phyloP scores from a whole-genome alignment of 1,140 invertebrate species.

The Ericerus pela region DNA sequence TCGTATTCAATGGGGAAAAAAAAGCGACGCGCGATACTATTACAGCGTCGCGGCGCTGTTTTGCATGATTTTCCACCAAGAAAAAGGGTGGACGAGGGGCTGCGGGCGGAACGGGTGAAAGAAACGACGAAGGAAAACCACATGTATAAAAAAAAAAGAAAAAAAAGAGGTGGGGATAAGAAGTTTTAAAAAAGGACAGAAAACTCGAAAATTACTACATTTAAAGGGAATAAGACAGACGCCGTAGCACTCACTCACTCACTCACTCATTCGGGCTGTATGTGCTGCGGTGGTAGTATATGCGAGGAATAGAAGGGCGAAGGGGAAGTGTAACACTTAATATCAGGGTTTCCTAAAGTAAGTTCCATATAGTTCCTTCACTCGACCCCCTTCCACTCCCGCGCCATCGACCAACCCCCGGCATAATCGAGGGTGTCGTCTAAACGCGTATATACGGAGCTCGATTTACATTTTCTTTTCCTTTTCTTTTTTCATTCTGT shows the following conservation, averaged over 20 bases:
- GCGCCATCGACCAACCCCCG: too few relatives aligned
- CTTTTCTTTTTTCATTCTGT: too few relatives aligned
- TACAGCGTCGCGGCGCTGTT: conserved; percentile 9
- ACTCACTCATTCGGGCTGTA: neutral
- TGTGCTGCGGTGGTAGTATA: neutral
- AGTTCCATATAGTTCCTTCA: too few relatives aligned
- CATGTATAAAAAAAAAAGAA: neutral
- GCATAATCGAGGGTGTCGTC: too few relatives aligned
- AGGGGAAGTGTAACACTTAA: conserved; percentile 1
- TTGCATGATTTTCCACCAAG: neutral
- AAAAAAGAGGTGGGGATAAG: neutral
- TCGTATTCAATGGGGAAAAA: neutral
- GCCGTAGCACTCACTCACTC: too few relatives aligned
- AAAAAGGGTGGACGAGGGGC: too few relatives aligned
- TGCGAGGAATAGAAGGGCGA: neutral
- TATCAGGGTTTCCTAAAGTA: neutral
- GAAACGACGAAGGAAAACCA: neutral
- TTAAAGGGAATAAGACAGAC: conserved; percentile 8
- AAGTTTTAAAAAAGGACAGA: conserved; percentile 8
- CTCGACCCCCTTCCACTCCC: too few relatives aligned
- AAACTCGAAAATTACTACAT: conserved; percentile 10
- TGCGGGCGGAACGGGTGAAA: too few relatives aligned
- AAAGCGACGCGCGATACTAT: conserved; percentile 7
- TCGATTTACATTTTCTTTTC: too few relatives aligned
- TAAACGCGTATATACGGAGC: too few relatives aligned